Conservation (phyloP, 2,888 invertebrate genomes). For the Acanthoscelides obtectus region DNA sequence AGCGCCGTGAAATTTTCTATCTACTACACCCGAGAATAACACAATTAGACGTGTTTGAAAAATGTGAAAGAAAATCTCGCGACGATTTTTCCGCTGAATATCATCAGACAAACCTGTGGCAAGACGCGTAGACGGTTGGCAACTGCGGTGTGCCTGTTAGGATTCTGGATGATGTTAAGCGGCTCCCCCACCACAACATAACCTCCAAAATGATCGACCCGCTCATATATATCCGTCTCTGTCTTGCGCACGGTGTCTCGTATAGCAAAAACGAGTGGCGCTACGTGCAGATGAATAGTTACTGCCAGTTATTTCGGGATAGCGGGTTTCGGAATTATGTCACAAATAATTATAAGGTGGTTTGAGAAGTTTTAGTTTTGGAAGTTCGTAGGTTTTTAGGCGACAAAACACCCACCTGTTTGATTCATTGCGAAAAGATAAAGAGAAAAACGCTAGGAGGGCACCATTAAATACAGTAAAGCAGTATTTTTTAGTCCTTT, state of each 20-base stretch:
- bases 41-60: background rate
- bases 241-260: background rate
- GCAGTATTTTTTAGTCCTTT: too few species aligned
- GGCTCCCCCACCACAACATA: background rate
- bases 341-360: constrained; percentile 23
- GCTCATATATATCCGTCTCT: background rate
- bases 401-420: background rate
- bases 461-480: too few species aligned
- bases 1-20: background rate
- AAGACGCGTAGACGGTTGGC: background rate
- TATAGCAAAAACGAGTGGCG: background rate
- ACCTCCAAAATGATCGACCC: background rate
- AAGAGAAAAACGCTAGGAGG: background rate
- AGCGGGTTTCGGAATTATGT: constrained; percentile 31
- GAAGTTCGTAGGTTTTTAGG: background rate
- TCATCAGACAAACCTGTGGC: background rate
- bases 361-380: background rate
- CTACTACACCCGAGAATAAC: background rate
- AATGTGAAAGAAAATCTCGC: background rate
- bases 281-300: background rate
- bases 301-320: constrained; percentile 32
- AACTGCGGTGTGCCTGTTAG: background rate
- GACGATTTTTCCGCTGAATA: background rate
- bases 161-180: background rate
- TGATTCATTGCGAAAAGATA: background rate